Percentiles rank a stretch among this genome's conserved stretches.
Evolutionary conservation across 2,888 invertebrate species (phyloP).

Genomic region (Eristalinus aeneus): DNA sequence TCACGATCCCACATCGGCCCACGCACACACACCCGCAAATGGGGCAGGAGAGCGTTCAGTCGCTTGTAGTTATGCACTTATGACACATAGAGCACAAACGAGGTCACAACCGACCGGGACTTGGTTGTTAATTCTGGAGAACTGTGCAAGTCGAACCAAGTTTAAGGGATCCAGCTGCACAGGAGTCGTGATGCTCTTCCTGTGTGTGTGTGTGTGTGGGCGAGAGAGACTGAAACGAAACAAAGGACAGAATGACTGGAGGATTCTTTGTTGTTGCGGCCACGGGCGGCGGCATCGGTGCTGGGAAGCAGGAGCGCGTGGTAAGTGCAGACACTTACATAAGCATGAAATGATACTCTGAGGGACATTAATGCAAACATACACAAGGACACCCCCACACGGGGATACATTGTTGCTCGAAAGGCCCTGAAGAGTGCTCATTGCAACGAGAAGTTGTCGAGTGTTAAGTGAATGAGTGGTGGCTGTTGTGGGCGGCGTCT

Average conservation of each 20-base stretch:
- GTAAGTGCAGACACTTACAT: constrained; percentile 34
- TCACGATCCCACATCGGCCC: background rate
- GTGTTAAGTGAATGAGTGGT: constrained; percentile 46
- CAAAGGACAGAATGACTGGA: background rate
- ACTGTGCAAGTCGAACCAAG: constrained; percentile 2
- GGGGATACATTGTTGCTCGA: constrained; percentile 45
- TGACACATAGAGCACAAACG: constrained; percentile 17
- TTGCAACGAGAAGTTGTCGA: constrained; percentile 39
- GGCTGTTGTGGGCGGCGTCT: background rate
- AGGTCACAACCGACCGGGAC: constrained; percentile 16
- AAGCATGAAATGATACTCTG: constrained; percentile 62
- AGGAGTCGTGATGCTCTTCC: background rate
- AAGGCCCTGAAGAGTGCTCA: background rate
- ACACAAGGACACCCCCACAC: constrained; percentile 20
- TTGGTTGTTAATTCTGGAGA: constrained; percentile 1
- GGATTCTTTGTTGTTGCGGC: constrained; percentile 19
- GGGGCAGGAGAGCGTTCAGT: background rate
- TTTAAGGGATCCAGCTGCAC: constrained; percentile 9
- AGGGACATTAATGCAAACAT: constrained; percentile 40
- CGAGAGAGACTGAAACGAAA: background rate
- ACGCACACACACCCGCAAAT: background rate
- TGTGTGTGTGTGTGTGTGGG: background rate
- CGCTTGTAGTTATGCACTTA: constrained; percentile 11
- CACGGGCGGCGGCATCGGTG: background rate
- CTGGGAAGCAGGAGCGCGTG: background rate